These are phyloP conservation scores for Xestia ashworthii DNA, from an alignment of 2,888 invertebrate genomes.

Conservation along the genomic window DNA sequence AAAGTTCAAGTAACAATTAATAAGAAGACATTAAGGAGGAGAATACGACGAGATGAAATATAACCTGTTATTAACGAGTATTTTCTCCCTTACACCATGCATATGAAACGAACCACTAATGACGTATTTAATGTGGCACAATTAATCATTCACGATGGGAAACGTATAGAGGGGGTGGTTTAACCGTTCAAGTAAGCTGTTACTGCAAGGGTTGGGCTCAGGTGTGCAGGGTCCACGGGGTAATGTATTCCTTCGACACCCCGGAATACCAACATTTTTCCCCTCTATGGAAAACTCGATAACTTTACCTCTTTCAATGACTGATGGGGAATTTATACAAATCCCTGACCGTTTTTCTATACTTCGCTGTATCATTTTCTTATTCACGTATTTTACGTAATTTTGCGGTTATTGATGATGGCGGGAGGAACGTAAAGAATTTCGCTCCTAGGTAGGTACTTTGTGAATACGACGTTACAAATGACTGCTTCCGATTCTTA, in stretches of 20 bases:
- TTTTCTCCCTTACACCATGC: conserved; percentile 27
- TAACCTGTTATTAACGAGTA: conserved; percentile 50
- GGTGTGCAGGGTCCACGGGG: conserved; percentile 66
- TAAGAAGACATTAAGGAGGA: conserved; percentile 44
- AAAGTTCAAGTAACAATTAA: conserved; percentile 54
- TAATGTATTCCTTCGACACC: conserved; percentile 73
- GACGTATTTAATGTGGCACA: conserved; percentile 40
- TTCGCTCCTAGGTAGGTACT: background rate
- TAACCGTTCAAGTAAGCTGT: conserved; percentile 56
- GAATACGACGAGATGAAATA: conserved; percentile 50
- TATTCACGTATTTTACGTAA: conserved; percentile 34
- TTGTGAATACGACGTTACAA: conserved; percentile 19
- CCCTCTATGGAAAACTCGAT: conserved; percentile 54
- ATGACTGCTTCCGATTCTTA: conserved; percentile 10
- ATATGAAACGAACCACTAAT: conserved; percentile 46
- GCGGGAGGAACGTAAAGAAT: background rate
- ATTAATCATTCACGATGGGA: conserved; percentile 61
- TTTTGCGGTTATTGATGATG: conserved; percentile 42
- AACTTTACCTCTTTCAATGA: conserved; percentile 54
- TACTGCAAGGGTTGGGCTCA: conserved; percentile 58
- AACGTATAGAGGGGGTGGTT: conserved; percentile 43
- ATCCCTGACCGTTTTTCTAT: conserved; percentile 29
- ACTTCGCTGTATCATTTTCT: conserved; percentile 43
- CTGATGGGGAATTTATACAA: conserved; percentile 65
- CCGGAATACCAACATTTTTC: conserved; percentile 48